Conservation (phyloP, 37 sponge, comb jelly and placozoan species). For the Ianthella basta region DNA sequence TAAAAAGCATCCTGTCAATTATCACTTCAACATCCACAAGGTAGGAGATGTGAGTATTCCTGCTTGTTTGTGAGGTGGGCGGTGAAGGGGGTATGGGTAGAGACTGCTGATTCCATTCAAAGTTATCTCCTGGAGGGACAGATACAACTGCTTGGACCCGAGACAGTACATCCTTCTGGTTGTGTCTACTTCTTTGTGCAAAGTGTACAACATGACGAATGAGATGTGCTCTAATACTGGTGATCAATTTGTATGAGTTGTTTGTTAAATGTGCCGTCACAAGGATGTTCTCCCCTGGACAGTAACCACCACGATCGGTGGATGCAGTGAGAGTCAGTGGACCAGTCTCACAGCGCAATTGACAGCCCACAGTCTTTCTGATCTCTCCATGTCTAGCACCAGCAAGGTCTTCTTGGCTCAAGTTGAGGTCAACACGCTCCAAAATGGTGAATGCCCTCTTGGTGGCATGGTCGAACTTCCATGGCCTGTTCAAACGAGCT, state of each 20-base stretch:
- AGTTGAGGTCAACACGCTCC: constrained; percentile 54
- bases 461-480: constrained; percentile 53
- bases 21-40: background rate
- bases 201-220: constrained; percentile 15
- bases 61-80: constrained; percentile 14
- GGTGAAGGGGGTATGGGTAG: constrained; percentile 28
- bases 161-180: background rate
- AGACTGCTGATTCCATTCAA: constrained; percentile 29
- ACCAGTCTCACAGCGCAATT: constrained; percentile 71
- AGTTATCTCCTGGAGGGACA: background rate
- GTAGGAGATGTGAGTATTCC: background rate
- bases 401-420: constrained; percentile 23
- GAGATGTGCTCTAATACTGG: constrained; percentile 35
- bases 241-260: constrained; percentile 36
- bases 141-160: background rate
- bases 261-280: constrained; percentile 47
- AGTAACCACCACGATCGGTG: constrained; percentile 57
- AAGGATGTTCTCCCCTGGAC: constrained; percentile 51
- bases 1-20: background rate
- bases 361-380: constrained; percentile 64
- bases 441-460: constrained; percentile 41
- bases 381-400: constrained; percentile 19
- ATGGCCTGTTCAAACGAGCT: constrained; percentile 43
- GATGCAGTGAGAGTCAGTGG: constrained; percentile 50
- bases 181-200: constrained; percentile 29